Evolutionary conservation across 2,797 vertebrate species (phyloP), one percentile per base, ranked within the genome.

Genomic region (Oophaga sylvatica): DNA sequence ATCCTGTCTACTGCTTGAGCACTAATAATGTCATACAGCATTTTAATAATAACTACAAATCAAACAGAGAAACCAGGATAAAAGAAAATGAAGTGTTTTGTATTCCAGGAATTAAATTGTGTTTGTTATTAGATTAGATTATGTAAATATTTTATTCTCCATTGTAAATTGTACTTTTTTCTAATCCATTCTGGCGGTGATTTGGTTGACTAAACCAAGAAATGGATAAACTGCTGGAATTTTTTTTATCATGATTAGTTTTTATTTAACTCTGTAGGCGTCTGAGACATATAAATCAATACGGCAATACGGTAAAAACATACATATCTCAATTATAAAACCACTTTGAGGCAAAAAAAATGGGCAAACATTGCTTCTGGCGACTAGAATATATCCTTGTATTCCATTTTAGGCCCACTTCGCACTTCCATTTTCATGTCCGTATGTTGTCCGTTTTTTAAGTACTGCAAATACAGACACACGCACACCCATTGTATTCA

Each of bases 91-190:
- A 78, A 89, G 86, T 91, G 90, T 90, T 92, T 90, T 91, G 65
- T 60, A 88, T 90, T 86, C 90, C 87, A 79, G 90, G 76, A 93
- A 88, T 92, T 60, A 87, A 0, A 88, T 48, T 86, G 62, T 56
- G 91, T 91, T 93, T 93, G 89, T 89, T 90, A 89, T 87, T 90
- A 81, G 75, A 41, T 5, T 90, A 87, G 68, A 77, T 91, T 93
- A 90, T 80, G 86, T 91, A 93, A 94, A 91, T 89, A 92, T 90
- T 84, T 84, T 91, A 91, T 91, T 92, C 86, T 91, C 91, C 90
- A 76, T 76, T 67, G 90, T 90, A 90, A 91, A 91, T 92, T 91
- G 82, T 91, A 90, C 91, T 94, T 92, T 89, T 90, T 88, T 84
- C 65, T 79, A 84, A 84, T 84, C 35, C 75, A 71, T 63, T 62